These are phyloP conservation scores for Osmerus eperlanus DNA, from an alignment of 2,113 vertebrate genomes.

Conservation along the genomic window DNA sequence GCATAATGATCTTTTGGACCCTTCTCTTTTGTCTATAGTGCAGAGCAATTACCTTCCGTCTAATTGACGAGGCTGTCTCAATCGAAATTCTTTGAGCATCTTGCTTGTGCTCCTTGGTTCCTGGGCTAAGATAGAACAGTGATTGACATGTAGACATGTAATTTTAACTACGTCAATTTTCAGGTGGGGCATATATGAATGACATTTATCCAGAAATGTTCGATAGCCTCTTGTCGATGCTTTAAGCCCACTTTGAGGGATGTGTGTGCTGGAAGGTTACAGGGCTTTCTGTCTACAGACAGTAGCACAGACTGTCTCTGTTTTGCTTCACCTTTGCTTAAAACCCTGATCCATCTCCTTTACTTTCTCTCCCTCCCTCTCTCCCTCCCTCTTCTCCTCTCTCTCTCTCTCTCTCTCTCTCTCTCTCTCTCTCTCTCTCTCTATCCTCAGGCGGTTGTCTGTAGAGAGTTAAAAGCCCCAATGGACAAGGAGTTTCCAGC, in stretches of 20 bases:
- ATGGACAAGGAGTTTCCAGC: not conserved
- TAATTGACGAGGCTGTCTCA: not conserved
- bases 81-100: not conserved
- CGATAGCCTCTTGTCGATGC: not conserved
- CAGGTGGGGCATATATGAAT: not conserved
- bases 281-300: too few species aligned
- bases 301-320: too few species aligned
- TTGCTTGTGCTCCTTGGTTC: not conserved
- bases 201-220: not conserved
- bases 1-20: not conserved
- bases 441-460: not conserved
- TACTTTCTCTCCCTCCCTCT: not conserved
- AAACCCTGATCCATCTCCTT: too few species aligned
- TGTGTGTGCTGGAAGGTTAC: too few species aligned
- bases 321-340: too few species aligned
- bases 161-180: not conserved
- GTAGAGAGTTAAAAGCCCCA: constrained; percentile 4
- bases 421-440: not conserved
- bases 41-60: not conserved
- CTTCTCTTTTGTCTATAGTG: not conserved
- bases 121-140: not conserved
- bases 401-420: not conserved
- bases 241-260: not conserved
- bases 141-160: constrained; percentile 5
- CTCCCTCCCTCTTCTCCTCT: not conserved